Conservation (phyloP, 2,888 invertebrate species). For the Heterodera filipjevi region DNA sequence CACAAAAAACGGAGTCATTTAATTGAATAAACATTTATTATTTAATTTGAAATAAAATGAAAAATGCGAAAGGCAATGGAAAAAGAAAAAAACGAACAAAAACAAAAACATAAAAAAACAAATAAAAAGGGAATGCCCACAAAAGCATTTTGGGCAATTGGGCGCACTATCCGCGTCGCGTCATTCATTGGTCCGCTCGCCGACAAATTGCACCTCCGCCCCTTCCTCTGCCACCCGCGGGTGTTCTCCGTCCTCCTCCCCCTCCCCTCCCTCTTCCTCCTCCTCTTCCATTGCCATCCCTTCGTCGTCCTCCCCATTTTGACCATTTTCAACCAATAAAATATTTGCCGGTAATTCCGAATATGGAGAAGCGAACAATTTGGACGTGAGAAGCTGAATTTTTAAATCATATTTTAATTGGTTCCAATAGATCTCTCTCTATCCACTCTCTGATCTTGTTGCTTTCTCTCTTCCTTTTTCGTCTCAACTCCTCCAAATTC, state of each 20-base stretch:
- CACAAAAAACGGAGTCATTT: neutral
- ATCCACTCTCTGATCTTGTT: neutral
- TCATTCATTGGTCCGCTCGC: neutral
- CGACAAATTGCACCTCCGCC: neutral
- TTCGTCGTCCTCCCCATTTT: neutral
- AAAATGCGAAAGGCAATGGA: no score
- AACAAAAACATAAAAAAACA: no score
- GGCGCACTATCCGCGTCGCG: neutral
- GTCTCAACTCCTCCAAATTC: no score
- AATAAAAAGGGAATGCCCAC: neutral
- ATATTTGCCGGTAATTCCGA: slow-evolving; percentile 4
- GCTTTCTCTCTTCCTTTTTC: neutral
- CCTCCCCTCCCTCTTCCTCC: neutral
- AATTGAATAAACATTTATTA: neutral
- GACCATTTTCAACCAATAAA: neutral
- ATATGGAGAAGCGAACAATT: neutral
- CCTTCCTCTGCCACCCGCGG: neutral
- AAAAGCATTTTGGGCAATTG: neutral
- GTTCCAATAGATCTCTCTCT: neutral
- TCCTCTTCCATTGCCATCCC: neutral
- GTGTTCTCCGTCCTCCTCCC: neutral
- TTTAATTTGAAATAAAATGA: neutral
- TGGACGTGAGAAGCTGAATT: neutral
- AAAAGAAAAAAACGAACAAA: no score
- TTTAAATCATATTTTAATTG: neutral